Evolutionary conservation across 1,140 invertebrate species (phyloP).

Genomic region (Phortica variegata): DNA sequence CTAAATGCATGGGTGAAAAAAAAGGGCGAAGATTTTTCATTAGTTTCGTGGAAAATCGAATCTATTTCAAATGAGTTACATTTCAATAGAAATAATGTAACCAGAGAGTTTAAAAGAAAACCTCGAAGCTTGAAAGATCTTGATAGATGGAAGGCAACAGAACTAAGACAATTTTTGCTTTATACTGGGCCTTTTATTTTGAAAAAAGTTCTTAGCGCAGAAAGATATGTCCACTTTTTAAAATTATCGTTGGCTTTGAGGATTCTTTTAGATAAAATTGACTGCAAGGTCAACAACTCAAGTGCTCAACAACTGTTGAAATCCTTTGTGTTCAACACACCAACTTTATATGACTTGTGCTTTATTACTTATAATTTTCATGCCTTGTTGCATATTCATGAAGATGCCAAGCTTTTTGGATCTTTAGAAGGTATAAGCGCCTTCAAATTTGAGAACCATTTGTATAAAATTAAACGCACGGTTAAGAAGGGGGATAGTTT

Average conservation of each 20-base stretch:
- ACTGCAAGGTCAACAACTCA: conserved; percentile 10
- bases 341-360: conserved; percentile 10
- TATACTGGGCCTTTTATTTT: conserved; percentile 20
- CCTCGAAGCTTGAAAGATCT: conserved; percentile 20
- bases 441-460: conserved; percentile 23
- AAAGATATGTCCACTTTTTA: too few relatives aligned
- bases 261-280: too few relatives aligned
- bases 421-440: conserved; percentile 16
- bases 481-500: conserved; percentile 12
- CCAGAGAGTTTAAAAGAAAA: conserved; percentile 18
- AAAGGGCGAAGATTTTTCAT: conserved; percentile 12
- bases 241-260: too few relatives aligned
- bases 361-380: conserved; percentile 20
- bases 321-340: conserved; percentile 13
- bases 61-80: conserved; percentile 13
- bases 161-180: conserved; percentile 23
- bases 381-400: conserved; percentile 19
- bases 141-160: conserved; percentile 26
- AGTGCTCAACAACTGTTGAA: conserved; percentile 10
- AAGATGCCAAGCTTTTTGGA: conserved; percentile 20
- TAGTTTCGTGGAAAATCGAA: conserved; percentile 16
- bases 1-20: conserved; percentile 19
- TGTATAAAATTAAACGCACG: conserved; percentile 13
- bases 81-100: conserved; percentile 14
- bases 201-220: conserved; percentile 6